phyloP scores from a whole-genome alignment of 2,113 vertebrate genomes.

The Psammodynastes pulverulentus region DNA sequence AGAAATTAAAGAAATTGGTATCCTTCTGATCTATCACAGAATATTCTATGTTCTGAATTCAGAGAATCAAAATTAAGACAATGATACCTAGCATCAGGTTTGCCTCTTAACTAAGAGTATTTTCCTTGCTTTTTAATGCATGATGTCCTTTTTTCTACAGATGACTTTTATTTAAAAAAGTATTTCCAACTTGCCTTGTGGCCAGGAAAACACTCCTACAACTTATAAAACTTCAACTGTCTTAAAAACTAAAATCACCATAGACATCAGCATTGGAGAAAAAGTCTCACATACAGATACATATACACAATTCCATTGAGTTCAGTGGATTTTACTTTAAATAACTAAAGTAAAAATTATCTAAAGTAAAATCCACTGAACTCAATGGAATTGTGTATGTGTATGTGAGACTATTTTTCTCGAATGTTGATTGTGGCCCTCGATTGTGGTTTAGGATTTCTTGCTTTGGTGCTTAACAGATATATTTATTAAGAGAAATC shows the following conservation, averaged over 20 bases:
- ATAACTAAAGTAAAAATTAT: background rate
- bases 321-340: background rate
- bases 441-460: background rate
- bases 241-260: background rate
- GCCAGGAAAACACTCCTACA: background rate
- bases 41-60: background rate
- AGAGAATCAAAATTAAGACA: background rate
- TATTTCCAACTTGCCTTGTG: background rate
- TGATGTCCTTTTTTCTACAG: background rate
- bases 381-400: too few species aligned
- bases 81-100: background rate
- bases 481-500: background rate
- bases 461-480: background rate
- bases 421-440: too few species aligned
- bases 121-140: background rate
- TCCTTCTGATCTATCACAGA: background rate
- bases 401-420: too few species aligned
- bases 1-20: background rate
- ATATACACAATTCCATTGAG: background rate
- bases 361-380: too few species aligned
- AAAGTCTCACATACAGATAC: background rate
- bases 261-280: background rate
- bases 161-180: background rate
- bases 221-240: background rate
- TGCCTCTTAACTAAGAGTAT: background rate